Base-by-base conservation (phyloP, 2,113 vertebrate species). In the Oreotrochilus melanogaster region DNA sequence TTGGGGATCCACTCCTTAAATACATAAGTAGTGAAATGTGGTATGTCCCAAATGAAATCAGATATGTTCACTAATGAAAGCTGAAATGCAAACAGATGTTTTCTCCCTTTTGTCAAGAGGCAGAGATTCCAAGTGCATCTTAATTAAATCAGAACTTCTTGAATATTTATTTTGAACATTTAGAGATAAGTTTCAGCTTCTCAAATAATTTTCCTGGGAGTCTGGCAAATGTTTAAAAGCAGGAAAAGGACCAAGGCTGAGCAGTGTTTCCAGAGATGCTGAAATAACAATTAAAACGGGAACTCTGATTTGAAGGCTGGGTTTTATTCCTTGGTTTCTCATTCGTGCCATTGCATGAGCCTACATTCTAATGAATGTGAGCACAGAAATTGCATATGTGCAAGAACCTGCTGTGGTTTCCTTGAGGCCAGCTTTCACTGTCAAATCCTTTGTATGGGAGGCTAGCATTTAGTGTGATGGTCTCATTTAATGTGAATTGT, bases 401-500 rank as follows among this genome's bases (percentile, higher is more conserved):
- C 10, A 28, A 85, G 62, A 82, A 62, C 33, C 82, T 78, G 28
- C 30, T 76, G 25, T 57, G 37, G 25, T 82, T 96, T 94, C 60
- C 23, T 30, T 2, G 3, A 58, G 60, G 78, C 16, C 30, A 70
- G 23, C 69, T 60, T 78, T 82, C 24, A 1, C 54, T 92, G 82
- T 93, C 78, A 78, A 56, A 37, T 51, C 27, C 86, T 78, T 70
- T 51, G 47, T 83, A 88, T 61, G 54, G 57, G 86, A 80, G 33
- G 67, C 19, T 64, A 73, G 31, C 14, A 57, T 85, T 90, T 88
- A 79, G 66, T 65, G 64, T 35, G 66, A 67, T 93, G 76, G 72
- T 92, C 81, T 94, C 83, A 92, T 95, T 90, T 66, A 65, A 53
- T 5, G 14, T 56, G 86, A 81, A 65, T 78, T 82, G 57, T 82